Base-by-base conservation (phyloP, 2,888 invertebrate species). In the Phaedon cochleariae region DNA sequence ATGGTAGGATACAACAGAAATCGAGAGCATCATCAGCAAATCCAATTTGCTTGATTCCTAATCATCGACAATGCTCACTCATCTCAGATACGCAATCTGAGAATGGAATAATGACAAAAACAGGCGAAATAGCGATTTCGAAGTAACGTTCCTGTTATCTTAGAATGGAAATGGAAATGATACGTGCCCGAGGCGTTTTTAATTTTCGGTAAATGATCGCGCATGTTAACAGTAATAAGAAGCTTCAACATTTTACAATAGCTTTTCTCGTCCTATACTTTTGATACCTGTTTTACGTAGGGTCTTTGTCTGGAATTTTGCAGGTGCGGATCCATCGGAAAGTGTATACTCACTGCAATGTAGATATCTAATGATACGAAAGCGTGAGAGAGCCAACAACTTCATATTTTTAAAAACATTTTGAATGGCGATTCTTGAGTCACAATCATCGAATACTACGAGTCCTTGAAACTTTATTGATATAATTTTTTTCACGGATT, bases 141-240 rank as follows among this genome's bases (percentile, higher is more conserved):
- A 82, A 82, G 82, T 82, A 81, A 81, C 80, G 82, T 82, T 82
- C 81, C 81, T 80, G 81, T 82, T 81, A 81, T 82, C 81, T 79
- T 73, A 72, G 76, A 77, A 74, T 75, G 76, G 79, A 81, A 82
- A 83, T 82, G 82, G 79, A 81, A 82, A 82, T 82, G 82, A 83
- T 82, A 82, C 81, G 81, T 79, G 83, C 83, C 77, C 65, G 74
- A 74, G 81, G 83, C 82, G 77, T 82, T 83, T 83, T 83, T 82
- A 82, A 82, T 83, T 83, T 83, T 82, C 82, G 79, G 81, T 82
- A 83, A 81, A 83, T 81, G 82, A 82, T 82, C 80, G 80, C 78
- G 77, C 79, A 80, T 80, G 80, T 80, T 80, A 80, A 79, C 79
- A 76, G 81, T 81, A 81, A 81, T 80, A 81, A 81, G 81, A 74